A percentile compares a stretch with the other conserved stretches of the same genome.
These are phyloP conservation scores for Glandiceps talaboti DNA, from an alignment of 53 echinoderm and acorn worm genomes.

Conservation along the genomic window DNA sequence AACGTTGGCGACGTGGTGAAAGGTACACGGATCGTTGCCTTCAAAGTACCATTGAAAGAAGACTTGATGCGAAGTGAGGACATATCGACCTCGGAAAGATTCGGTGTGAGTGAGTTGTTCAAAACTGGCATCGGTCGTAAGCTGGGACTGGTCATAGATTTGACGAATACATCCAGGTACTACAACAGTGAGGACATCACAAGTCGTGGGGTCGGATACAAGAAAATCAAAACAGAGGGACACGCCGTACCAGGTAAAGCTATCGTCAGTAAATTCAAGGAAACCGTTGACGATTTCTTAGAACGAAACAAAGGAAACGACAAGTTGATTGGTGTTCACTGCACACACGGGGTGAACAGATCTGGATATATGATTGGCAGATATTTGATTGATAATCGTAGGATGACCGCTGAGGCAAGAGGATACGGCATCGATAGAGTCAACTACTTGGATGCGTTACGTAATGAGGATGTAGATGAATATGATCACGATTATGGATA, in stretches of 20 bases:
- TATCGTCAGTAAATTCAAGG: neutral
- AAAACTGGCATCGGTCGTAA: neutral
- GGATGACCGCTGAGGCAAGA: slow-evolving; percentile 31
- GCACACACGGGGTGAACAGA: slow-evolving; percentile 62
- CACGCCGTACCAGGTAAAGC: neutral
- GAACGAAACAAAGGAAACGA: neutral
- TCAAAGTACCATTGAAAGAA: neutral
- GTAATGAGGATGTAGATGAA: too few species aligned
- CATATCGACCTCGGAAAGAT: too few species aligned
- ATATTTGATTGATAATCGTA: neutral
- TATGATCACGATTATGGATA: too few species aligned
- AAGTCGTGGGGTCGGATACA: neutral
- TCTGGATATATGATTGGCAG: slow-evolving; percentile 51
- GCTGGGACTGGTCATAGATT: neutral
- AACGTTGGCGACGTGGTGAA: neutral
- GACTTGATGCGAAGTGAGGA: too few species aligned
- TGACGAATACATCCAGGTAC: neutral
- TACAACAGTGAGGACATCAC: neutral
- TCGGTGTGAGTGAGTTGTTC: neutral
- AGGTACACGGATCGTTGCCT: neutral
- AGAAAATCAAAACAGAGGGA: neutral
- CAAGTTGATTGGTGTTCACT: slow-evolving; percentile 41
- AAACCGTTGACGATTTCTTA: neutral
- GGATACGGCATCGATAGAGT: slow-evolving; percentile 39
- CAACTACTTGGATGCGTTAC: slow-evolving; percentile 34